These are phyloP conservation scores for Antheraea yamamai DNA, from an alignment of 2,888 invertebrate genomes.

Conservation along the genomic window DNA sequence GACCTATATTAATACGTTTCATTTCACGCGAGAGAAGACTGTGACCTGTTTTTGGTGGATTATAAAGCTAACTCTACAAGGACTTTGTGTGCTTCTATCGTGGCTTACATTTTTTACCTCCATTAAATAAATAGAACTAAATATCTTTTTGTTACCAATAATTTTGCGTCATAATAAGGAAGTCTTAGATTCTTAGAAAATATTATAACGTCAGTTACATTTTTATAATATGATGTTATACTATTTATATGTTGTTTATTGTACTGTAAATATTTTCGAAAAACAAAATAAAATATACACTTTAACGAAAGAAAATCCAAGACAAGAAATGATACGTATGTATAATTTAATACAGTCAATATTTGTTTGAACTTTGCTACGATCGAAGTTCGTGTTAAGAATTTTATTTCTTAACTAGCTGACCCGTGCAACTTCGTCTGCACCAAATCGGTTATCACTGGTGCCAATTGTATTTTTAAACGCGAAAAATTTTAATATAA, in stretches of 20 bases:
- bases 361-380: no score
- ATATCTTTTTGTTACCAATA: not conserved
- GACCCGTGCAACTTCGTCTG: no score
- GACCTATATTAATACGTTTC: not conserved
- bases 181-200: not conserved
- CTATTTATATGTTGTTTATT: not conserved
- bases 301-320: no score
- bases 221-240: not conserved
- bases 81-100: not conserved
- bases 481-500: no score
- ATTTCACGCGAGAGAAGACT: not conserved
- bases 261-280: not conserved
- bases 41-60: no score
- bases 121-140: not conserved
- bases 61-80: not conserved
- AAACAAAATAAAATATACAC: no score
- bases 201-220: not conserved
- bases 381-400: no score
- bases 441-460: no score
- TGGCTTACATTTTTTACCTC: not conserved
- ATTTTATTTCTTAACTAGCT: no score
- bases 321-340: no score
- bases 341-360: no score
- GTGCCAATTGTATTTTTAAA: no score
- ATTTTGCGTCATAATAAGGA: not conserved